These are phyloP conservation scores for Biston stratarius DNA, from an alignment of 2,888 invertebrate genomes.

Conservation along the genomic window DNA sequence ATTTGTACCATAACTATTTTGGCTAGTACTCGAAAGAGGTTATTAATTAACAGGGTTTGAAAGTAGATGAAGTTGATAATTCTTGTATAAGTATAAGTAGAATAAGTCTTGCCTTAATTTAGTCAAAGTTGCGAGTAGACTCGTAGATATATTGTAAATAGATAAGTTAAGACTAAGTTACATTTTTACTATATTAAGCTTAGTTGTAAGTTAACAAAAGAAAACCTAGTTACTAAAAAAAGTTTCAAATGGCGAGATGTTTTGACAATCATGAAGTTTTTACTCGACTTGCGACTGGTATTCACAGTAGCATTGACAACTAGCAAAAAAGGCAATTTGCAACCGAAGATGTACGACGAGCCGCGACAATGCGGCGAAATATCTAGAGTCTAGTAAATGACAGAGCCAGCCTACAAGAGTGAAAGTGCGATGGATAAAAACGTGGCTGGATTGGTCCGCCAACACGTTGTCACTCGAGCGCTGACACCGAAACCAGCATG, in stretches of 20 bases:
- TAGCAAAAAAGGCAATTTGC: constrained; percentile 35
- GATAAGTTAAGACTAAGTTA: constrained; percentile 21
- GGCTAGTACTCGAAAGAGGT: background rate
- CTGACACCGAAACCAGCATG: constrained; percentile 44
- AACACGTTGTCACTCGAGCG: constrained; percentile 51
- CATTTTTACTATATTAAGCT: background rate
- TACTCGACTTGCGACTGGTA: constrained; percentile 1
- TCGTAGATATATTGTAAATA: constrained; percentile 17
- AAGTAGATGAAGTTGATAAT: background rate
- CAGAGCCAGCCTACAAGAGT: constrained; percentile 54
- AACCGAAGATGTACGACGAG: constrained; percentile 57
- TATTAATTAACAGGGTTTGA: constrained; percentile 16
- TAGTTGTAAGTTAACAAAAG: constrained; percentile 9
- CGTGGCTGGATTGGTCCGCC: constrained; percentile 45
- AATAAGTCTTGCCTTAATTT: constrained; percentile 12
- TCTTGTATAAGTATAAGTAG: too few species aligned
- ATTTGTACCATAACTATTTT: background rate
- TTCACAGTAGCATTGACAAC: constrained; percentile 9
- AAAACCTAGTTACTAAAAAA: background rate
- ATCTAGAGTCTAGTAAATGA: constrained; percentile 59
- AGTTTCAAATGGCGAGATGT: constrained; percentile 5
- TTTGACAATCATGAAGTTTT: constrained; percentile 11
- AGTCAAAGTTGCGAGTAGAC: constrained; percentile 12
- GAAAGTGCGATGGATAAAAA: constrained; percentile 64
- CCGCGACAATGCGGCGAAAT: constrained; percentile 54